A percentile compares a stretch with the other conserved stretches of the same genome.
These are phyloP conservation scores for Melanotaenia boesemani DNA, from an alignment of 2,797 vertebrate species.

Conservation along the genomic window DNA sequence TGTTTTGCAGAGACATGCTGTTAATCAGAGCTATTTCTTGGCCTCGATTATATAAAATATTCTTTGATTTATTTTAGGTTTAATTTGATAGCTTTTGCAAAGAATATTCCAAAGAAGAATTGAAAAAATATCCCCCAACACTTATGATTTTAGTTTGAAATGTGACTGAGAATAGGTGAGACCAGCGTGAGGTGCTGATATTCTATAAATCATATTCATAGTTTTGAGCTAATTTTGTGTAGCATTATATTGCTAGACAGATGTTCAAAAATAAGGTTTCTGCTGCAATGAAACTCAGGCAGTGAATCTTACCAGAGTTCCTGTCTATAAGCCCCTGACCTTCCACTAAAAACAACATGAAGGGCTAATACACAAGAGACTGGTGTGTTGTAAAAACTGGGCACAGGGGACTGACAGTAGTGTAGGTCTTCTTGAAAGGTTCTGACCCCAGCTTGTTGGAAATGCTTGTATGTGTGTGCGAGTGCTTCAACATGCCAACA, in stretches of 20 bases:
- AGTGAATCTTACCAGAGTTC: conserved; percentile 32
- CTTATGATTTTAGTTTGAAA: conserved; percentile 28
- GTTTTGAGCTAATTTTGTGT: conserved; percentile 11
- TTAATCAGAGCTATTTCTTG: conserved; percentile 18
- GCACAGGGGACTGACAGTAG: conserved; percentile 32
- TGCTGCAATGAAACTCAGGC: conserved; percentile 33
- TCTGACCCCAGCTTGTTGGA: conserved; percentile 48
- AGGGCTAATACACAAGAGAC: conserved; percentile 27
- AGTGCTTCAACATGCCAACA: conserved; percentile 26
- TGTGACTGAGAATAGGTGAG: not conserved
- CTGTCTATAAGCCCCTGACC: conserved; percentile 49
- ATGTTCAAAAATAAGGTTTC: conserved; percentile 26
- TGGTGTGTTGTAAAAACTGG: conserved; percentile 46
- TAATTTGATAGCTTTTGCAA: conserved; percentile 24
- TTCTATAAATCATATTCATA: conserved; percentile 31
- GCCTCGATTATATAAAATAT: conserved; percentile 19
- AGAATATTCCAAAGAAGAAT: conserved; percentile 27
- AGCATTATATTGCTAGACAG: not conserved
- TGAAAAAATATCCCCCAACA: conserved; percentile 16
- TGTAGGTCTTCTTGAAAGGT: conserved; percentile 64
- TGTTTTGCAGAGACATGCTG: conserved; percentile 38
- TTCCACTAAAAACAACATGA: conserved; percentile 52
- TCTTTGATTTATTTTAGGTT: conserved; percentile 33
- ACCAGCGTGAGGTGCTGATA: conserved; percentile 3
- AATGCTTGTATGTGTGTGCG: conserved; percentile 25